Base-by-base conservation (phyloP, 2,888 invertebrate genomes). In the Autographa gamma region DNA sequence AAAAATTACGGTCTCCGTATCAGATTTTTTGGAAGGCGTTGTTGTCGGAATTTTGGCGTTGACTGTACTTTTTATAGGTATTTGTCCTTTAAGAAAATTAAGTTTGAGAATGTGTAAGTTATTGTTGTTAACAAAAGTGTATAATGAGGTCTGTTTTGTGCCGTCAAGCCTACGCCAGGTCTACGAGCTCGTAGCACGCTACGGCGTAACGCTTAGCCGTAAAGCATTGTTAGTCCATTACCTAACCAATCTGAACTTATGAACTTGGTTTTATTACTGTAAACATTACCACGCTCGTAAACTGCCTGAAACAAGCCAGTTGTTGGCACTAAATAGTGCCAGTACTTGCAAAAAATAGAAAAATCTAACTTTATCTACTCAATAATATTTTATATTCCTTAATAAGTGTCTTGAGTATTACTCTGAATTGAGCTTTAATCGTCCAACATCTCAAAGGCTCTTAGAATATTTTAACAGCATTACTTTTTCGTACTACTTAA, bases 1-100 rank as follows among this genome's bases (percentile, higher is more conserved):
- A 79, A n/a, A 82, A 82, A 79, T 82, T 75, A 78, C 71, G 79
- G 75, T 74, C 72, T 34, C 56, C 59, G 78, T 74, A 80, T 75
- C 78, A 78, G 64, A 65, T 66, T 79, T 77, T 81, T 80, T 76
- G 71, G 61, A 63, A 77, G 60, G 68, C 59, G 60, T 59, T 62
- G 68, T 78, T 74, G 59, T 71, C 52, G 31, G 43, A 56, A 25
- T 25, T 54, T 54, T 19, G 19, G 18, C 18, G n/a, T 52, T 18
- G 19, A 19, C 54, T 54, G 48, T 48, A 48, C 11, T 18, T 54
- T 54, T 56, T 56, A 56, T 25, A 19, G 19, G 25, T 25, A 25
- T 56, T 56, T 56, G 25, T 56, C 54, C 13, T 48, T 56, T 25
- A 13, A 56, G 19, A 25, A 38, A 38, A 13, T 54, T 18, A 11